Evolutionary conservation across 92 coral and sea anemone genomes (phyloP).

Genomic region (Micromussa lordhowensis): DNA sequence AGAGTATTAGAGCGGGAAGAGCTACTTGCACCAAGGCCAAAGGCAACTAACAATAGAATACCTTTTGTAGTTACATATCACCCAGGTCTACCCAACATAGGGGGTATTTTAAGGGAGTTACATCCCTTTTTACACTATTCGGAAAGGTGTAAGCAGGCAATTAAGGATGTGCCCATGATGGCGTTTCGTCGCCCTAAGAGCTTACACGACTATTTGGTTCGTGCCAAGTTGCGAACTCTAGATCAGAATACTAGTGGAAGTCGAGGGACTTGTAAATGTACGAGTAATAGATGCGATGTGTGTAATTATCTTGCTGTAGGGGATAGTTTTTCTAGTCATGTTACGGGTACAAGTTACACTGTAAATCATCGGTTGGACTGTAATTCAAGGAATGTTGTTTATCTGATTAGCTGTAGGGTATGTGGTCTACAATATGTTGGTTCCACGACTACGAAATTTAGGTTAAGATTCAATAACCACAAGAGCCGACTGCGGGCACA

Average conservation of each 20-base stretch:
- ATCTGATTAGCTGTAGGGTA: conserved; percentile 55
- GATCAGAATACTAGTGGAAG: not conserved
- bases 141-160: conserved; percentile 18
- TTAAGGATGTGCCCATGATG: conserved; percentile 35
- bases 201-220: conserved; percentile 37
- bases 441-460: conserved; percentile 54
- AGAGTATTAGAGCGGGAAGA: not conserved
- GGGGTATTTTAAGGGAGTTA: conserved; percentile 7
- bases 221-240: conserved; percentile 32
- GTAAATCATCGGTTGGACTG: conserved; percentile 39
- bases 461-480: conserved; percentile 39
- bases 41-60: not conserved
- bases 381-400: conserved; percentile 62
- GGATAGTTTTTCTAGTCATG: not conserved
- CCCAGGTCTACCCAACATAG: conserved; percentile 35
- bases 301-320: not conserved
- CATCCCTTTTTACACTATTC: conserved; percentile 32
- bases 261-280: not conserved
- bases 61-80: conserved; percentile 51
- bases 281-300: conserved; percentile 7
- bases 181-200: conserved; percentile 58
- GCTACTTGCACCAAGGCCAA: not conserved
- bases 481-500: too few relatives aligned
- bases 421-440: conserved; percentile 64
- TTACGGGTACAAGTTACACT: not conserved